Conservation (phyloP, 2,888 invertebrate species). For the Agriopis aurantiaria region DNA sequence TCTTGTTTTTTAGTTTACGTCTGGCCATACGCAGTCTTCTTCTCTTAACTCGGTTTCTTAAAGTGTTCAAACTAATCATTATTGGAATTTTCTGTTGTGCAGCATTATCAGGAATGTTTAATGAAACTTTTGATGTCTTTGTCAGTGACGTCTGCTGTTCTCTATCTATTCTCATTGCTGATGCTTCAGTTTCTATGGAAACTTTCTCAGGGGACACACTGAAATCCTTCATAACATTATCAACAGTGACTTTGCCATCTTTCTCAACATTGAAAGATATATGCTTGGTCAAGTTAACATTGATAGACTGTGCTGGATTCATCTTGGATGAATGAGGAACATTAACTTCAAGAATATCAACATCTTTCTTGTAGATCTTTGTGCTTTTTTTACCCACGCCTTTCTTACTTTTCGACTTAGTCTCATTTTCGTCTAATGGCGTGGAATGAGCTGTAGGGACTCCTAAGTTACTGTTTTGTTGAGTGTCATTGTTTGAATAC, state of each 20-base stretch:
- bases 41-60: constrained; percentile 64
- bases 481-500: constrained; percentile 75
- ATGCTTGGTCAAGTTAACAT: constrained; percentile 79
- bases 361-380: constrained; percentile 74
- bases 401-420: constrained; percentile 66
- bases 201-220: constrained; percentile 66
- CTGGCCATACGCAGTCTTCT: constrained; percentile 60
- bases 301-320: constrained; percentile 66
- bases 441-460: constrained; percentile 85
- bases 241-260: constrained; percentile 69
- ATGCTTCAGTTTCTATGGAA: constrained; percentile 51
- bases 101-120: constrained; percentile 40
- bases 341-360: constrained; percentile 74
- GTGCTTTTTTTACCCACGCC: constrained; percentile 66
- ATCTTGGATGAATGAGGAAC: constrained; percentile 62
- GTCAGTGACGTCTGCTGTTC: constrained; percentile 74
- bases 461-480: constrained; percentile 67
- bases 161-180: constrained; percentile 64
- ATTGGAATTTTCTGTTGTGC: constrained; percentile 65
- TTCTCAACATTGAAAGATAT: constrained; percentile 81
- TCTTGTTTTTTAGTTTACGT: constrained; percentile 59
- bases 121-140: constrained; percentile 49
- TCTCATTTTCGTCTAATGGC: constrained; percentile 70
- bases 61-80: constrained; percentile 71
- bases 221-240: constrained; percentile 64